Evolutionary conservation across 2,888 invertebrate species (phyloP).

Genomic region (Prionchulus punctatus): DNA sequence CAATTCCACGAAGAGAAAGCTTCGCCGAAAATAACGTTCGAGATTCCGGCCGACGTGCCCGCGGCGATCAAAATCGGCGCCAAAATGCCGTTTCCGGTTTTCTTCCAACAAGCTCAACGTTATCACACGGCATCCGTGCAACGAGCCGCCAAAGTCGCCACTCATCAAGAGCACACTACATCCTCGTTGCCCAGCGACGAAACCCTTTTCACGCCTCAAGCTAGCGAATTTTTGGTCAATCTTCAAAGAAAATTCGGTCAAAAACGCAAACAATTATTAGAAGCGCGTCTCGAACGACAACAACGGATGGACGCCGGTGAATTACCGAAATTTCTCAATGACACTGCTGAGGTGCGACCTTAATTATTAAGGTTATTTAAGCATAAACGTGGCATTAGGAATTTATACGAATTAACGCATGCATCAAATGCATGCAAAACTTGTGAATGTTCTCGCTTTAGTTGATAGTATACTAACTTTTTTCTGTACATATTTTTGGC

Average conservation of each 20-base stretch:
- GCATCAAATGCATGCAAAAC: too few species aligned
- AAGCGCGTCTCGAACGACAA: slow-evolving; percentile 22
- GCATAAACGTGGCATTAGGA: too few species aligned
- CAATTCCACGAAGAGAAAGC: slow-evolving; percentile 25
- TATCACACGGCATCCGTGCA: background rate
- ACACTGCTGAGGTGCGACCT: slow-evolving; percentile 33
- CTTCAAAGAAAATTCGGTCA: slow-evolving; percentile 43
- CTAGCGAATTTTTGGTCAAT: slow-evolving; percentile 43
- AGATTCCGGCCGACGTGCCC: background rate
- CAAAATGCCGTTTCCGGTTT: background rate
- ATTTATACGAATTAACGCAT: too few species aligned
- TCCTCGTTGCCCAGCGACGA: slow-evolving; percentile 36
- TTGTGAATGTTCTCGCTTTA: too few species aligned
- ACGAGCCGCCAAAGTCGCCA: background rate
- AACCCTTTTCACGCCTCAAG: slow-evolving; percentile 43
- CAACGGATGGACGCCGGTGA: slow-evolving; percentile 24
- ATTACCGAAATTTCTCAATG: slow-evolving; percentile 36
- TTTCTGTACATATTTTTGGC: too few species aligned
- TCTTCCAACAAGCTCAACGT: background rate
- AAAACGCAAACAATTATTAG: slow-evolving; percentile 21
- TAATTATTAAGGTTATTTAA: too few species aligned
- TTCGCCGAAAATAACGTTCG: background rate
- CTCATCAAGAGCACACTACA: background rate
- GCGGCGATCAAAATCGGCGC: background rate
- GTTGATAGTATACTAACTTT: too few species aligned